Evolutionary conservation across 2,797 vertebrate genomes (phyloP).

Genomic region (Gymnoscopelus microlampas): DNA sequence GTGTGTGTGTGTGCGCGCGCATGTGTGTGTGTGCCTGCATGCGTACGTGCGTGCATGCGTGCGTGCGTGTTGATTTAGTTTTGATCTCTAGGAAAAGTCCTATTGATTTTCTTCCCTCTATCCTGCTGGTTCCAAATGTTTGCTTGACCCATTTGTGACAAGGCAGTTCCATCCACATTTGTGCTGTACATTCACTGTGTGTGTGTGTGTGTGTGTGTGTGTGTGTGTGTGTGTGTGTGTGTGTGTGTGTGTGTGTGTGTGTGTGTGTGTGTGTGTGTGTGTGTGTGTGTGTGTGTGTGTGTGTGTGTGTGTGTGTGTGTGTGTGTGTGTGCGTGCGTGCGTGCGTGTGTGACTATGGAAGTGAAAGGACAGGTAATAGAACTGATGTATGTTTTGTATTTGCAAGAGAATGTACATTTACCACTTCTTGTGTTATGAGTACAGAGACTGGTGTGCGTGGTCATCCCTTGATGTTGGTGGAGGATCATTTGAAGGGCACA

Average conservation of each 20-base stretch:
- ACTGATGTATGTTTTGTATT: too few species aligned
- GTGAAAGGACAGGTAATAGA: neutral
- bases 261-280: too few species aligned
- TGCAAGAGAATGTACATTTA: too few species aligned
- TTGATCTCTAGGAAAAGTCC: slow-evolving; percentile 48
- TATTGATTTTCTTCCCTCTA: slow-evolving; percentile 23
- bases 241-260: neutral
- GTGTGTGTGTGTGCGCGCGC: slow-evolving; percentile 35
- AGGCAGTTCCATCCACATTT: slow-evolving; percentile 5
- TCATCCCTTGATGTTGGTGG: neutral
- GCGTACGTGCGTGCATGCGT: neutral
- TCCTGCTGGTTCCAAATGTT: slow-evolving; percentile 21
- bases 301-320: too few species aligned
- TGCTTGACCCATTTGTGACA: slow-evolving; percentile 37
- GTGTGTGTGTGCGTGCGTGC: neutral
- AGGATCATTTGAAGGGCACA: neutral
- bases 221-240: slow-evolving; percentile 1
- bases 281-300: too few species aligned
- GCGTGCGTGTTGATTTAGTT: slow-evolving; percentile 1
- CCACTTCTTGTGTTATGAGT: neutral
- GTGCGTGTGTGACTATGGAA: slow-evolving; percentile 22
- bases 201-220: neutral
- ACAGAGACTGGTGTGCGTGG: neutral
- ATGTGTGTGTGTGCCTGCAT: slow-evolving; percentile 33
- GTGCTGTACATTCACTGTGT: too few species aligned